phyloP scores from a whole-genome alignment of 1,140 invertebrate species.

The Brachionus sp. region DNA sequence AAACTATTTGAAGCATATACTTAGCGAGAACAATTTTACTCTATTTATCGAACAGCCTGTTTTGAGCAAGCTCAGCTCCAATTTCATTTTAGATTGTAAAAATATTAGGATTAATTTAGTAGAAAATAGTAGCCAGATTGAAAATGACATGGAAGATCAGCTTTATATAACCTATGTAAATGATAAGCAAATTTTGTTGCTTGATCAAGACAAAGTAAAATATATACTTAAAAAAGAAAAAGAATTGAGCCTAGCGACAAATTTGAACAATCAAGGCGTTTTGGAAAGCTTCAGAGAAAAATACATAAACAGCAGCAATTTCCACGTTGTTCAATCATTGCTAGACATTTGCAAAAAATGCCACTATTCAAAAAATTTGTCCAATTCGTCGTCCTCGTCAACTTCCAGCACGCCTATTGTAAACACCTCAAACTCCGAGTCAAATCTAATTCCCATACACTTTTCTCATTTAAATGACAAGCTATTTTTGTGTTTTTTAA shows the following conservation, averaged over 20 bases:
- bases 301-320: background rate
- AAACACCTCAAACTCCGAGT: background rate
- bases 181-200: background rate
- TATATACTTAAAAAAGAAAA: conserved; percentile 15
- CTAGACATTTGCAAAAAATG: background rate
- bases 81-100: background rate
- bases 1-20: background rate
- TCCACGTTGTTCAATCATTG: background rate
- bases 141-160: background rate
- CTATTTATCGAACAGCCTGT: background rate
- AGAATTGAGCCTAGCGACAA: background rate
- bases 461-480: conserved; percentile 17
- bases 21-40: background rate
- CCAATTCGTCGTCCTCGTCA: background rate
- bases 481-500: conserved; percentile 23
- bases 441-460: background rate
- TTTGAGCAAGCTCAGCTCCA: background rate
- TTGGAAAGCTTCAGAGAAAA: conserved; percentile 5
- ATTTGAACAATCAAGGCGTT: conserved; percentile 18
- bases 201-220: background rate
- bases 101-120: background rate
- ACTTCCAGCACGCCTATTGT: background rate
- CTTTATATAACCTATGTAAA: background rate
- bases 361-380: background rate
- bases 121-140: background rate